A percentile compares a stretch with the other conserved stretches of the same genome.
Conservation (phyloP, 2,797 vertebrate genomes). For the Ciconia nigra region DNA sequence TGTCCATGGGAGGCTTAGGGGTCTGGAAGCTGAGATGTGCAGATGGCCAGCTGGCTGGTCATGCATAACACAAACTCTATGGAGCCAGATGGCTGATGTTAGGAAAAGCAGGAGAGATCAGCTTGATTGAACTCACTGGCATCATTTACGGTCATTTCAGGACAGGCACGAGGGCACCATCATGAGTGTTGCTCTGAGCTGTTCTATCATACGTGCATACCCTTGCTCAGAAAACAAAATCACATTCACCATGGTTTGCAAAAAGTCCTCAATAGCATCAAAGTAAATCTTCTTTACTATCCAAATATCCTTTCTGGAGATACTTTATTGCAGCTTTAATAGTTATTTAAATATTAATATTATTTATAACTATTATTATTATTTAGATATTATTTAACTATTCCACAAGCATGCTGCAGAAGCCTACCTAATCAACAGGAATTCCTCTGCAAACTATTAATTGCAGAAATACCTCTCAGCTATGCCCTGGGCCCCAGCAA, state of each 20-base stretch:
- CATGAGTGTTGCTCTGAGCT: not conserved
- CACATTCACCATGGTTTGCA: not conserved
- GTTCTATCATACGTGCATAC: not conserved
- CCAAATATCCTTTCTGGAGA: not conserved
- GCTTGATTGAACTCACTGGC: not conserved
- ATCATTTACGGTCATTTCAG: not conserved
- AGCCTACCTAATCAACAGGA: not conserved
- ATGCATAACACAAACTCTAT: not conserved
- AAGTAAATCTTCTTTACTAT: not conserved
- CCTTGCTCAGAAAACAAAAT: not conserved
- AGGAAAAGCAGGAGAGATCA: not conserved
- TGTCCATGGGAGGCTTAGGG: not conserved
- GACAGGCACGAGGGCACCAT: not conserved
- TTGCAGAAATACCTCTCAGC: not conserved
- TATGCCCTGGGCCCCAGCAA: not conserved
- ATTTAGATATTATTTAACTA: not conserved
- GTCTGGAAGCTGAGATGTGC: not conserved
- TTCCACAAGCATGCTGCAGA: not conserved
- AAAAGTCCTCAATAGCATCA: not conserved
- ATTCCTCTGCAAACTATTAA: not conserved
- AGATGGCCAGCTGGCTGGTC: not conserved
- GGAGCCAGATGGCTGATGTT: constrained; percentile 7
- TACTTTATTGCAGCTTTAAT: not conserved
- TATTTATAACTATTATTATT: not conserved
- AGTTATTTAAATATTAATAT: not conserved